Conservation (phyloP, 1,140 invertebrate genomes). For the Leguminivora glycinivorella region DNA sequence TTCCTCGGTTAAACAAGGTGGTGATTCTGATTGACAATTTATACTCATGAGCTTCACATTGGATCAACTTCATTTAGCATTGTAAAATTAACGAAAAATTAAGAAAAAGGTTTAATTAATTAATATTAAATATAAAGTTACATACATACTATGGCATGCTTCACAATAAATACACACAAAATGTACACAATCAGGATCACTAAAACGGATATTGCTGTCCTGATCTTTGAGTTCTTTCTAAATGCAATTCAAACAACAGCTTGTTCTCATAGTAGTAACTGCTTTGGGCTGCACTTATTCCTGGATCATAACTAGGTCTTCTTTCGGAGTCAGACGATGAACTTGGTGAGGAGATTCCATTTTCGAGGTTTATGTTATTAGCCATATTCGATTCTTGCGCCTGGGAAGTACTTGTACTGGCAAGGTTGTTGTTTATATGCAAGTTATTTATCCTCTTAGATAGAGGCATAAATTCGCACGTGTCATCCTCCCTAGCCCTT, state of each 20-base stretch:
- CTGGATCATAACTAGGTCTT: constrained; percentile 74
- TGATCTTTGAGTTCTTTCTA: constrained; percentile 76
- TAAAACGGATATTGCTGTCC: constrained; percentile 75
- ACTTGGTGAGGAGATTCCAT: constrained; percentile 57
- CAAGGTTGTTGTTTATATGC: constrained; percentile 82
- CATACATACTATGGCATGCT: constrained; percentile 42
- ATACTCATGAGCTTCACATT: too few species aligned
- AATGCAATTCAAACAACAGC: constrained; percentile 76
- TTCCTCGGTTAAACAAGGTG: too few species aligned
- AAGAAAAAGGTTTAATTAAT: constrained; percentile 35
- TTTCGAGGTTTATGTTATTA: constrained; percentile 56
- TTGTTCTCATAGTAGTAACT: constrained; percentile 77
- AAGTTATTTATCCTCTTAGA: constrained; percentile 89
- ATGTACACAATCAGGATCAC: constrained; percentile 38
- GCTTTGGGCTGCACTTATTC: constrained; percentile 69
- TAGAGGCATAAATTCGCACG: constrained; percentile 86
- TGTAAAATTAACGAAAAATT: not conserved
- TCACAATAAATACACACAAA: constrained; percentile 49
- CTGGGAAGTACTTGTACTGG: constrained; percentile 48
- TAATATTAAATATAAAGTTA: constrained; percentile 48
- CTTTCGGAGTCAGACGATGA: constrained; percentile 58
- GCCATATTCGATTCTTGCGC: constrained; percentile 60
- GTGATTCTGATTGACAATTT: too few species aligned
- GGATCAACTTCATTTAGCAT: too few species aligned
- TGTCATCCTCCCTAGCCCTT: constrained; percentile 84